Evolutionary conservation across 2,888 invertebrate species (phyloP).

Genomic region (Parnassius orleans): DNA sequence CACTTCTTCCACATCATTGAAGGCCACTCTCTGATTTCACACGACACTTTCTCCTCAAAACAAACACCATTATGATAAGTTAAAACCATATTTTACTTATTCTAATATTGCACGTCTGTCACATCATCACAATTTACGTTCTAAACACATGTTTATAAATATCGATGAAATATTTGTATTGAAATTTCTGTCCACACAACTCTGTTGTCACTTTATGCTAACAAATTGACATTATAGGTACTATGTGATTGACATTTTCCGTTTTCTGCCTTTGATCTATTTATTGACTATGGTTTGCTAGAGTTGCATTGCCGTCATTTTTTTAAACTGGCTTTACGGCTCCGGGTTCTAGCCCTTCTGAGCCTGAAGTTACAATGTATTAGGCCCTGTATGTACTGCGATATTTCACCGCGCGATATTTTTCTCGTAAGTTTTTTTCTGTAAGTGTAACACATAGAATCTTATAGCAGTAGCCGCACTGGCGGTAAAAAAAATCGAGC

Average conservation of each 20-base stretch:
- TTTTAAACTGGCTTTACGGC: no score
- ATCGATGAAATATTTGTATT: conserved; percentile 7
- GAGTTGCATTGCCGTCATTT: no score
- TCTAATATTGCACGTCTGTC: conserved; percentile 38
- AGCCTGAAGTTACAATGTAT: no score
- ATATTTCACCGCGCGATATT: no score
- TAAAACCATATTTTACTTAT: conserved; percentile 49
- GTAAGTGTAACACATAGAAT: no score
- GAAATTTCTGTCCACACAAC: conserved; percentile 18
- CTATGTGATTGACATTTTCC: not conserved
- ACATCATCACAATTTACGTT: conserved; percentile 47
- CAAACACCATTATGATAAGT: conserved; percentile 45
- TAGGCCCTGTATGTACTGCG: no score
- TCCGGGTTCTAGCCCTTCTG: no score
- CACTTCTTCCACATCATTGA: conserved; percentile 76
- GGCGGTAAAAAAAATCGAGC: no score
- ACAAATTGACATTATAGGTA: conserved; percentile 14
- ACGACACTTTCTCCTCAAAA: conserved; percentile 75
- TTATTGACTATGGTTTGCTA: not conserved
- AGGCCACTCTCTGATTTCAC: conserved; percentile 74
- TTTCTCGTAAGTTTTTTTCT: no score
- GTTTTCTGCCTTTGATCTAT: not conserved
- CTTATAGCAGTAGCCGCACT: no score
- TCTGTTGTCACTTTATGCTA: conserved; percentile 29
- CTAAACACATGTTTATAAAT: conserved; percentile 23